Conservation (phyloP, 2,797 vertebrate genomes). For the Tiaroga cobitis region DNA sequence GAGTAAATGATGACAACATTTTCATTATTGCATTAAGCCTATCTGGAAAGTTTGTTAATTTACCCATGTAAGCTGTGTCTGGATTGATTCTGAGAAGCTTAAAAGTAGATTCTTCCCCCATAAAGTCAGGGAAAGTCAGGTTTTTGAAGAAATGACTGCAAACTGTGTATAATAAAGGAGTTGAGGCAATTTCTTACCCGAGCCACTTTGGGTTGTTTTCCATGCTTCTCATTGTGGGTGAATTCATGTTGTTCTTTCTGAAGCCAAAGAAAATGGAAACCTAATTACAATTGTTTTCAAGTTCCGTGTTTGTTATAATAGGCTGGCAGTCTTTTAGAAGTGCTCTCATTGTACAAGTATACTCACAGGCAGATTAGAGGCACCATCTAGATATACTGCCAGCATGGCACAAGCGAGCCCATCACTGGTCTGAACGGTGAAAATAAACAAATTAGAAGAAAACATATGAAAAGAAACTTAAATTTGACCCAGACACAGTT, state of each 20-base stretch:
- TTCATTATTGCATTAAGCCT: background rate
- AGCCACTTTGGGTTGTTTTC: conserved; percentile 77
- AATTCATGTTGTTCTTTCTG: conserved; percentile 90
- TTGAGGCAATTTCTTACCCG: conserved; percentile 76
- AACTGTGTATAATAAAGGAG: background rate
- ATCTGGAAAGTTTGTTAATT: too few species aligned
- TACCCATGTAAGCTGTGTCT: background rate
- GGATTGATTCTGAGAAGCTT: background rate
- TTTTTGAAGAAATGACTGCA: background rate
- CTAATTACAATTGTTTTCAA: background rate
- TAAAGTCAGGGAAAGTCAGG: background rate
- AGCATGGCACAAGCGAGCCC: conserved; percentile 89
- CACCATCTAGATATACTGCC: conserved; percentile 89
- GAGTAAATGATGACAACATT: background rate
- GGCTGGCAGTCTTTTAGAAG: background rate
- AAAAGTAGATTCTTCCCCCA: background rate
- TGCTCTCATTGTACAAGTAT: background rate
- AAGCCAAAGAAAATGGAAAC: conserved; percentile 32
- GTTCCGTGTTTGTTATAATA: background rate
- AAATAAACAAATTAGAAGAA: background rate
- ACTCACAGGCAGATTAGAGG: conserved; percentile 92
- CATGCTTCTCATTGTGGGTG: conserved; percentile 81
- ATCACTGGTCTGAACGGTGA: conserved; percentile 73
- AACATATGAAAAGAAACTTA: background rate
- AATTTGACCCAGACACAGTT: background rate